phyloP scores from a whole-genome alignment of 64 coral and sea anemone genomes.

The Dendronephthya gigantea region DNA sequence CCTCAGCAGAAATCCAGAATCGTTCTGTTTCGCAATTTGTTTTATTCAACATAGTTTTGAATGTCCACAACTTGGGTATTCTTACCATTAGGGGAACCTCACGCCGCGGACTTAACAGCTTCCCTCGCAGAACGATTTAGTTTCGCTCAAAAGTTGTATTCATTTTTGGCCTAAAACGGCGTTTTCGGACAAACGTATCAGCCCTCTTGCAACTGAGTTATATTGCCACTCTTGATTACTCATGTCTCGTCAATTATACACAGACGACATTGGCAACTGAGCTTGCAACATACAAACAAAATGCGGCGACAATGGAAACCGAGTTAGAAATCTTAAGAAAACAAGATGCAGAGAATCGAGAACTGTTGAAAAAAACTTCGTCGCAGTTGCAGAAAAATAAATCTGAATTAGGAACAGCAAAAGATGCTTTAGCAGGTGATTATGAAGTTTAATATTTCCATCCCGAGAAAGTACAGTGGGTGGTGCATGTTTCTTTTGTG shows the following conservation, averaged over 20 bases:
- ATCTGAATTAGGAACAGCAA: constrained; percentile 53
- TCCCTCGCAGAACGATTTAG: too few species aligned
- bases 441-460: background rate
- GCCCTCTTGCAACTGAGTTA: background rate
- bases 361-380: constrained; percentile 48
- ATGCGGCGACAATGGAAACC: constrained; percentile 47
- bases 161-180: too few species aligned
- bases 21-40: too few species aligned
- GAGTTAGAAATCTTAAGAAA: constrained; percentile 60
- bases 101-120: too few species aligned
- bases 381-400: constrained; percentile 53
- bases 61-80: too few species aligned
- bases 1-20: too few species aligned
- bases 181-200: too few species aligned
- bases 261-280: constrained; percentile 64
- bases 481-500: background rate
- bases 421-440: constrained; percentile 74
- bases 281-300: constrained; percentile 62
- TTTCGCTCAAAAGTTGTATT: too few species aligned
- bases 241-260: background rate
- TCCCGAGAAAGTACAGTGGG: background rate
- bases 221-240: background rate
- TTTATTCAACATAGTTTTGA: too few species aligned
- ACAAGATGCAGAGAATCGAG: constrained; percentile 65
- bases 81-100: too few species aligned